These are phyloP conservation scores for Monopis laevigella DNA, from an alignment of 2,888 invertebrate genomes.

Conservation along the genomic window DNA sequence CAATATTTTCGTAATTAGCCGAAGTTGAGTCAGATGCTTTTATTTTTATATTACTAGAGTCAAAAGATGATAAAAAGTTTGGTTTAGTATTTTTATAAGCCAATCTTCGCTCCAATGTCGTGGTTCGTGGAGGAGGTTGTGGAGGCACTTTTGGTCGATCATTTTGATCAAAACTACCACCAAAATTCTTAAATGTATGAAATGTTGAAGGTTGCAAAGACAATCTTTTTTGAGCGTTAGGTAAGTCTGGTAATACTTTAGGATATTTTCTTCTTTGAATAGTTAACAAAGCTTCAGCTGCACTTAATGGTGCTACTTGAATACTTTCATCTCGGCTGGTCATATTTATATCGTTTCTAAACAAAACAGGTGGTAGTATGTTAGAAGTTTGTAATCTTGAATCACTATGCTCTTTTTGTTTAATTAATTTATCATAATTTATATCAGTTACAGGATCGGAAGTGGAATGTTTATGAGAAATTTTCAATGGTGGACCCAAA, in stretches of 20 bases:
- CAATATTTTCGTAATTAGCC: slow-evolving; percentile 50
- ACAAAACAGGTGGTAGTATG: slow-evolving; percentile 52
- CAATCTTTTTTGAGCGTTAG: slow-evolving; percentile 67
- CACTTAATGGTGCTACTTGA: slow-evolving; percentile 52
- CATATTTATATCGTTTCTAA: slow-evolving; percentile 75
- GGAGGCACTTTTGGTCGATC: slow-evolving; percentile 66
- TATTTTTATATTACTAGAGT: slow-evolving; percentile 31
- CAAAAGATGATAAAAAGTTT: slow-evolving; percentile 39
- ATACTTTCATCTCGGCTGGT: slow-evolving; percentile 72
- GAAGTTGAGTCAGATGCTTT: slow-evolving; percentile 24
- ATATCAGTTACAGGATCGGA: slow-evolving; percentile 75
- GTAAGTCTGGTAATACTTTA: slow-evolving; percentile 85
- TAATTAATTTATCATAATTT: slow-evolving; percentile 47
- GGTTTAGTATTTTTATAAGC: slow-evolving; percentile 50
- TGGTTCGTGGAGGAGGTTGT: slow-evolving; percentile 79
- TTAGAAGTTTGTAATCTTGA: slow-evolving; percentile 28
- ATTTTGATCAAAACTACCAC: slow-evolving; percentile 33
- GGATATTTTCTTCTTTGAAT: slow-evolving; percentile 84
- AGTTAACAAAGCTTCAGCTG: slow-evolving; percentile 76
- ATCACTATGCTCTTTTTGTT: slow-evolving; percentile 31
- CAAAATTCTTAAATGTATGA: slow-evolving; percentile 44
- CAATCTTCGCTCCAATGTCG: slow-evolving; percentile 71
- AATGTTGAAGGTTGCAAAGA: slow-evolving; percentile 69
- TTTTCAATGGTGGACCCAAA: slow-evolving; percentile 42
- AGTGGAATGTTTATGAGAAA: slow-evolving; percentile 72